Conservation (phyloP, 2,888 invertebrate genomes). For the Amphipyra berbera region DNA sequence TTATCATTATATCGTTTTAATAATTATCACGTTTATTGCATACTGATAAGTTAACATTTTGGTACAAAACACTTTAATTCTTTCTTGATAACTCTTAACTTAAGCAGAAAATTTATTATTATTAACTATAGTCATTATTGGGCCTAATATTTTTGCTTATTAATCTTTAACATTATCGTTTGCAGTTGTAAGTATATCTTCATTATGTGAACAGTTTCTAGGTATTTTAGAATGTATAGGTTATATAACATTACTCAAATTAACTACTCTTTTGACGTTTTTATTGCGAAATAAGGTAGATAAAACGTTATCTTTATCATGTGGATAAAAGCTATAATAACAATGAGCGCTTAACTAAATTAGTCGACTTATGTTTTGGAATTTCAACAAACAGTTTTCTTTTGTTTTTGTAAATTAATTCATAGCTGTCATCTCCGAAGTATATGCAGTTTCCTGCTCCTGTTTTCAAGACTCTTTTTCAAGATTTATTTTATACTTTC, state of each 20-base stretch:
- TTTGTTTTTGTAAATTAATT: too few species aligned
- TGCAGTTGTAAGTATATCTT: not conserved
- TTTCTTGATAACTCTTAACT: not conserved
- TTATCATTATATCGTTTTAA: constrained; percentile 25
- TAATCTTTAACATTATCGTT: not conserved
- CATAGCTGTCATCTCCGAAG: too few species aligned
- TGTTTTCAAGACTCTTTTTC: too few species aligned
- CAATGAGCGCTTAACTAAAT: not conserved
- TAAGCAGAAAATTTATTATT: too few species aligned
- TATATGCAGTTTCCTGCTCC: too few species aligned
- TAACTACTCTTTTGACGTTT: not conserved
- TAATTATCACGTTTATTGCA: constrained; percentile 13
- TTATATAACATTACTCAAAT: not conserved
- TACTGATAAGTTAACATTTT: constrained; percentile 27
- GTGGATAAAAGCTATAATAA: not conserved
- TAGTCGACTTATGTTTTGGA: not conserved
- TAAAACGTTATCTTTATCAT: constrained; percentile 1
- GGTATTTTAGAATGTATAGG: not conserved
- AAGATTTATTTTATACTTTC: too few species aligned
- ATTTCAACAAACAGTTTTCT: too few species aligned
- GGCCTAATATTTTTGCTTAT: too few species aligned
- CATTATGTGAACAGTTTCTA: not conserved
- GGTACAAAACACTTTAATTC: constrained; percentile 7
- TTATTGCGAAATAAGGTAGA: not conserved
- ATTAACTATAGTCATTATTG: too few species aligned